Evolutionary conservation across 1,140 invertebrate species (phyloP).

Genomic region (Trachymyrmex cornetzi): DNA sequence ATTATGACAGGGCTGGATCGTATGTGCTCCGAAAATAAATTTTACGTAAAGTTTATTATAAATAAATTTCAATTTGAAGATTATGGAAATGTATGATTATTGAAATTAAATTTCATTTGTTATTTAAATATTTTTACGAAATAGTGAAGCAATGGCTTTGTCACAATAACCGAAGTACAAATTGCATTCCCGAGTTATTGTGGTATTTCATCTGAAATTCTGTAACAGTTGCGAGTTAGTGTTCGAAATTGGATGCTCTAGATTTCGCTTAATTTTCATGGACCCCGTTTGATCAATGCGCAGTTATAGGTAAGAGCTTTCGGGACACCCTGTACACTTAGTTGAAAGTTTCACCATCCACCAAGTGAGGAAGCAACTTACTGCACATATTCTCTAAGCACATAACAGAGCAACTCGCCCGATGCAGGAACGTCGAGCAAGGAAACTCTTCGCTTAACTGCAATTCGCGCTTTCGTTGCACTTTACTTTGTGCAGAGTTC

Average conservation of each 20-base stretch:
- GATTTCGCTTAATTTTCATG: not conserved
- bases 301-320: constrained; percentile 14
- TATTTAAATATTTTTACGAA: not conserved
- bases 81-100: not conserved
- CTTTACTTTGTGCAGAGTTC: constrained; percentile 48
- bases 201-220: not conserved
- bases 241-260: not conserved
- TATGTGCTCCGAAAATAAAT: not conserved
- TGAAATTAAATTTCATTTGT: not conserved
- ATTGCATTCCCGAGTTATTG: not conserved
- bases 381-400: constrained; percentile 58
- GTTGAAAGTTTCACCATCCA: constrained; percentile 49
- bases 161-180: not conserved
- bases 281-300: not conserved
- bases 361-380: constrained; percentile 40
- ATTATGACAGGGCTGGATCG: not conserved
- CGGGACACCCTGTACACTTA: constrained; percentile 61
- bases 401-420: constrained; percentile 68
- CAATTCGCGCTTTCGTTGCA: constrained; percentile 70
- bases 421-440: constrained; percentile 67
- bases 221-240: not conserved
- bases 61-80: not conserved
- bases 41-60: not conserved
- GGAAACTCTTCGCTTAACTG: constrained; percentile 73
- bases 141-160: not conserved